Evolutionary conservation across 2,113 vertebrate species (phyloP), one percentile per base, ranked within the genome.

Genomic region (Eidolon helvum): DNA sequence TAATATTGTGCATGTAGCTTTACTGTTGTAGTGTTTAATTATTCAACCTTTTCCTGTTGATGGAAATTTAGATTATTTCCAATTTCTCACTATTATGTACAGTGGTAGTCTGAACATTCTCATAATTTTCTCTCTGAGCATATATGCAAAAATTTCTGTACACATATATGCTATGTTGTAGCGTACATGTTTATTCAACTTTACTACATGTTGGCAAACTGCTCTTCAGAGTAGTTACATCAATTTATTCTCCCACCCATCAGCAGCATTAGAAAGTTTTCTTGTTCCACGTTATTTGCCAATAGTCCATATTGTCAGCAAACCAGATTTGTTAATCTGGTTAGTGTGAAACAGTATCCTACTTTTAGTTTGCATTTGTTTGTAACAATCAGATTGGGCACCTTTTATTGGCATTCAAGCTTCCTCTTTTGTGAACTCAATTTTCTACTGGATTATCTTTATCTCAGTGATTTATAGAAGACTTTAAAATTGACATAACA

Each of bases 321-420:
- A 87, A 43, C 0, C 16, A 68, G 30, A 71, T 61, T 91, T 72
- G 74, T 61, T 82, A 53, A 89, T 48, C 55, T 26, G 16, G 4
- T 90, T 63, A 18, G 26, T 71, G 10, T 15, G 48, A 88, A 80
- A 72, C 2, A 91, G 16, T n/a, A 71, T 40, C 35, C 66, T 40
- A 6, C 59, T 85, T 53, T 96, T 65, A 55, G 79, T 91, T 87
- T 45, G n/a, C 43, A 59, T 66, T 93, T 88, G 55, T 59, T 93
- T 85, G 35, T 33, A 86, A 71, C 38, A 30, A 38, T 28, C 14
- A 90, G 38, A 10, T 55, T 19, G 45, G 22, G 7, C 59, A 33
- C 30, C 68, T 87, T 71, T 63, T 53, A 16, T 50, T 68, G 63
- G 78, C 61, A 40, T 91, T 95, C 84, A 45, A 5, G 59, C 53